A percentile compares a stretch with the other conserved stretches of the same genome.
These are phyloP conservation scores for Pseudomyrmex concolor DNA, from an alignment of 1,140 invertebrate species.

Conservation along the genomic window DNA sequence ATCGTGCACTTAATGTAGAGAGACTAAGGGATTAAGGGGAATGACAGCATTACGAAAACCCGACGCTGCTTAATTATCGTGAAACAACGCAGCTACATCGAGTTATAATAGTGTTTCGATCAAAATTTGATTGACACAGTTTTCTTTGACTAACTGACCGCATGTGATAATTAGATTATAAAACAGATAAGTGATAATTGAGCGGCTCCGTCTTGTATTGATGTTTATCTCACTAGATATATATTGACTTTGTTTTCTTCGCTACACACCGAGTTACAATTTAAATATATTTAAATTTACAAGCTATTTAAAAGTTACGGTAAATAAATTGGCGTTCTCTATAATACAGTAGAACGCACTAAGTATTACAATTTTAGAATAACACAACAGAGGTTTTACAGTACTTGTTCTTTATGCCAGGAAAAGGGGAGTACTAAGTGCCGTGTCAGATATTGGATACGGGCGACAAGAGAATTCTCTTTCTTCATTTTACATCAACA, in stretches of 20 bases:
- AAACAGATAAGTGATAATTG: too few relatives aligned
- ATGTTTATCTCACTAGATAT: background rate
- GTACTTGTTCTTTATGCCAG: conserved; percentile 46
- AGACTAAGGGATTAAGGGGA: conserved; percentile 57
- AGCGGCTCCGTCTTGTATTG: too few relatives aligned
- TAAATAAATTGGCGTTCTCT: conserved; percentile 52
- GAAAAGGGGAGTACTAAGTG: conserved; percentile 68
- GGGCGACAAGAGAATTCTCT: conserved; percentile 75
- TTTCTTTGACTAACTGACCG: background rate
- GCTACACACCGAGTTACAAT: conserved; percentile 45
- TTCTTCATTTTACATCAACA: conserved; percentile 79
- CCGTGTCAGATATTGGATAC: conserved; percentile 64
- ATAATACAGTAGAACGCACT: conserved; percentile 25
- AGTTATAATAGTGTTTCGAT: background rate
- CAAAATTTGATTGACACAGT: background rate
- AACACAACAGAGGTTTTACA: conserved; percentile 47
- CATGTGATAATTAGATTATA: too few relatives aligned
- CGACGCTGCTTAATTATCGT: conserved; percentile 28
- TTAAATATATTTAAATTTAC: background rate
- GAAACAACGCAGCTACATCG: background rate
- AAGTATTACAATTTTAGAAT: conserved; percentile 42
- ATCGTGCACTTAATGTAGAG: conserved; percentile 70
- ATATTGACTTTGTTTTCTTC: conserved; percentile 26
- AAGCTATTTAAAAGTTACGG: conserved; percentile 55
- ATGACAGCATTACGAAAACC: conserved; percentile 44